These are phyloP conservation scores for Agrochola circellaris DNA, from an alignment of 2,888 invertebrate genomes.

Conservation along the genomic window DNA sequence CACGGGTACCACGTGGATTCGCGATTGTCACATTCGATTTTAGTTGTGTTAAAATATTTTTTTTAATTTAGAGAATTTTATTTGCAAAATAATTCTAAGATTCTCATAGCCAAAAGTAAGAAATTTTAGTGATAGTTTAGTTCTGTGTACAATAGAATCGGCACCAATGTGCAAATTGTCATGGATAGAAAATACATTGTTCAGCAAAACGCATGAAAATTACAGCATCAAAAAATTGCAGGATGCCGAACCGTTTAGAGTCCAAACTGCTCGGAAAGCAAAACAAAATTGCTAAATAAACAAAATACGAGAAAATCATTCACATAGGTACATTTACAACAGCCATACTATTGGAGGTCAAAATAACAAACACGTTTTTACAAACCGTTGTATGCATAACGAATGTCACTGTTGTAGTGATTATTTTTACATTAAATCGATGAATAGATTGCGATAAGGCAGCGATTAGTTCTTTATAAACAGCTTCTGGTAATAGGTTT, in stretches of 20 bases:
- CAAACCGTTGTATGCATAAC: slow-evolving; percentile 31
- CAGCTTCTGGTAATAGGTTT: slow-evolving; percentile 35
- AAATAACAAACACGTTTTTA: slow-evolving; percentile 31
- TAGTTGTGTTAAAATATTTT: too few relatives aligned
- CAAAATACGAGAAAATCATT: slow-evolving; percentile 11
- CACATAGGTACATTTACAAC: neutral
- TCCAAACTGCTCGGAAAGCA: slow-evolving; percentile 16
- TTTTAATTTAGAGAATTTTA: too few relatives aligned
- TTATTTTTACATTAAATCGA: slow-evolving; percentile 54
- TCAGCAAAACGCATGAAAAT: slow-evolving; percentile 15
- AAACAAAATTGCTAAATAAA: slow-evolving; percentile 35
- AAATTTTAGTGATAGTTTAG: too few relatives aligned
- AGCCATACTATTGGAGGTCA: slow-evolving; percentile 27
- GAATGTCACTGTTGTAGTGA: slow-evolving; percentile 20
- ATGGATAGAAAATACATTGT: neutral
- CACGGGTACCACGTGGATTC: too few relatives aligned
- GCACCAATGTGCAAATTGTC: neutral
- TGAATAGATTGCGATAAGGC: slow-evolving; percentile 45
- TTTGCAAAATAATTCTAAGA: too few relatives aligned
- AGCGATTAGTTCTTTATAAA: slow-evolving; percentile 29
- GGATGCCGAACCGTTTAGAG: slow-evolving; percentile 27
- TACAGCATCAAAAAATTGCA: slow-evolving; percentile 16
- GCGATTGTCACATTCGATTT: too few relatives aligned
- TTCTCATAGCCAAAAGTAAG: too few relatives aligned
- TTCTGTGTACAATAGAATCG: too few relatives aligned